A percentile compares a stretch with the other conserved stretches of the same genome.
phyloP scores from a whole-genome alignment of 2,888 invertebrate genomes.

The Erebia aethiops region DNA sequence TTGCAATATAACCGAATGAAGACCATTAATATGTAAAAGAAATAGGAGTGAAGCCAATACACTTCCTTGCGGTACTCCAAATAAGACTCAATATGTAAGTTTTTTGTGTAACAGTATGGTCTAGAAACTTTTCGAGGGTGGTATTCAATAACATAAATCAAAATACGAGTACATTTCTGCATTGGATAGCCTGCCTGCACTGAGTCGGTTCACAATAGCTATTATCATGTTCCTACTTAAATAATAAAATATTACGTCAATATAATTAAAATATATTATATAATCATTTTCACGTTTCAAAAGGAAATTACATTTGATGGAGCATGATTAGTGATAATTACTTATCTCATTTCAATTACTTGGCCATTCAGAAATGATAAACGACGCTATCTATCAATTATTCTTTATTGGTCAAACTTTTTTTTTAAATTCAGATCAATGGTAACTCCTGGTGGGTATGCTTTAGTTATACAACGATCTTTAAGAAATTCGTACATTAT shows the following conservation, averaged over 20 bases:
- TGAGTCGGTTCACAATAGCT: background rate
- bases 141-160: background rate
- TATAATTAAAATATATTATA: background rate
- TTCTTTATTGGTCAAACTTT: background rate
- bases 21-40: background rate
- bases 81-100: background rate
- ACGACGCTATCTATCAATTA: too few relatives aligned
- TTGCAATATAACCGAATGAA: background rate
- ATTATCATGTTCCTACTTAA: background rate
- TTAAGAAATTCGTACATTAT: too few relatives aligned
- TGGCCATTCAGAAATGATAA: background rate
- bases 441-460: too few relatives aligned
- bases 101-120: background rate
- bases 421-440: background rate
- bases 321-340: background rate
- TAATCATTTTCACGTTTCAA: background rate
- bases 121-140: background rate
- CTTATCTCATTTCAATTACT: background rate
- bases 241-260: background rate
- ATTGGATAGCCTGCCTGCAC: background rate
- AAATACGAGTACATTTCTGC: background rate
- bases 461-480: too few relatives aligned
- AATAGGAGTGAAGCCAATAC: background rate
- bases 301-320: background rate
- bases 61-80: background rate